A percentile compares a stretch with the other conserved stretches of the same genome.
Evolutionary conservation across 2,113 vertebrate species (phyloP).

Genomic region (Ariopsis seemanni): DNA sequence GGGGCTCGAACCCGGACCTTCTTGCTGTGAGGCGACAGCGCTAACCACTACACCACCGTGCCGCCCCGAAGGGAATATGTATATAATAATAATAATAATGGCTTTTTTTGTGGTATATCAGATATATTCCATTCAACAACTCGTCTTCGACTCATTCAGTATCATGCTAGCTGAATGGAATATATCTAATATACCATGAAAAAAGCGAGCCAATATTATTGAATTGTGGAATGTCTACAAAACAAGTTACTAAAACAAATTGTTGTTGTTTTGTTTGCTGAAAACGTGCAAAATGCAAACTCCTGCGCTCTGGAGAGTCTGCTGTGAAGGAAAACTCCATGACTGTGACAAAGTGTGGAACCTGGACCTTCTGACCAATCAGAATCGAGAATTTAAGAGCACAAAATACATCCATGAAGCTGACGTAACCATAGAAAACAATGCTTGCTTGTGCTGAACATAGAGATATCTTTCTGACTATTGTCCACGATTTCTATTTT

Average conservation of each 20-base stretch:
- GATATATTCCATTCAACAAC: no score
- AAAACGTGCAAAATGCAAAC: not conserved
- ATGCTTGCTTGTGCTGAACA: not conserved
- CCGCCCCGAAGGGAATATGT: no score
- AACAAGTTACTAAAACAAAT: not conserved
- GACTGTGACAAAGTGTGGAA: not conserved
- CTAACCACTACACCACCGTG: no score
- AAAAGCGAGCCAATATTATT: no score
- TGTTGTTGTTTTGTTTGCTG: not conserved
- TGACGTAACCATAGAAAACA: not conserved
- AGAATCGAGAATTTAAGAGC: not conserved
- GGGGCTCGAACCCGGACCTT: no score
- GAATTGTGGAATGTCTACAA: not conserved
- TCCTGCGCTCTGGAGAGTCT: not conserved
- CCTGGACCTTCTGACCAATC: not conserved
- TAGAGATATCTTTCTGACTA: not conserved
- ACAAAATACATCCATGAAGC: not conserved
- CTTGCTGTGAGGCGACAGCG: no score
- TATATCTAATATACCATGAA: no score
- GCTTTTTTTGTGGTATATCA: no score
- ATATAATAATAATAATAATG: no score
- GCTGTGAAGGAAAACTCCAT: not conserved
- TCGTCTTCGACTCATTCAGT: no score
- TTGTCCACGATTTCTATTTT: constrained; percentile 17
- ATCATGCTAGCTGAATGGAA: no score